These are phyloP conservation scores for Actinostola sp. DNA, from an alignment of 92 coral and sea anemone species.

Conservation along the genomic window DNA sequence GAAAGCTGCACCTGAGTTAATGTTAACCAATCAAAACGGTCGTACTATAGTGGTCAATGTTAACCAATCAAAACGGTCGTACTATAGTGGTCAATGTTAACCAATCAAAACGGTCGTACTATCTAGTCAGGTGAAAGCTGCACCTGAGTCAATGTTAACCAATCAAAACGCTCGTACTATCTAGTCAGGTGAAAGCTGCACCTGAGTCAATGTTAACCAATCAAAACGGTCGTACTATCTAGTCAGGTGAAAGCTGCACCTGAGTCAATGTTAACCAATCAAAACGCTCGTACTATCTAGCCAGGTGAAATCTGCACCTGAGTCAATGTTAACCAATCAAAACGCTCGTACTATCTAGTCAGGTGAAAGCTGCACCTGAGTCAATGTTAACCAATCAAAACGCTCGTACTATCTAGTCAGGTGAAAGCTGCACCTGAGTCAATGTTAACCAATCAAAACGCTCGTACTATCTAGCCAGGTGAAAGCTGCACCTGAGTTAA, in stretches of 20 bases:
- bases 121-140: not conserved
- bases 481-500: too few species aligned
- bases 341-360: not conserved
- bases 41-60: too few species aligned
- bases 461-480: too few species aligned
- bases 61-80: constrained; percentile 10
- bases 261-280: constrained; percentile 19
- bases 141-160: too few species aligned
- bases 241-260: not conserved
- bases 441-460: not conserved
- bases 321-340: constrained; percentile 15
- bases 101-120: constrained; percentile 13
- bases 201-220: too few species aligned
- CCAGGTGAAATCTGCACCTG: not conserved
- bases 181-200: not conserved
- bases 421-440: not conserved
- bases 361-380: not conserved
- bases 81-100: too few species aligned
- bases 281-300: not conserved
- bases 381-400: too few species aligned
- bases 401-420: too few species aligned
- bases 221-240: constrained; percentile 1
- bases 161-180: constrained; percentile 6
- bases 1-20: not conserved
- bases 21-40: constrained; percentile 3